A percentile compares a stretch with the other conserved stretches of the same genome.
phyloP scores from a whole-genome alignment of 2,888 invertebrate genomes.

The Craniophora ligustri region DNA sequence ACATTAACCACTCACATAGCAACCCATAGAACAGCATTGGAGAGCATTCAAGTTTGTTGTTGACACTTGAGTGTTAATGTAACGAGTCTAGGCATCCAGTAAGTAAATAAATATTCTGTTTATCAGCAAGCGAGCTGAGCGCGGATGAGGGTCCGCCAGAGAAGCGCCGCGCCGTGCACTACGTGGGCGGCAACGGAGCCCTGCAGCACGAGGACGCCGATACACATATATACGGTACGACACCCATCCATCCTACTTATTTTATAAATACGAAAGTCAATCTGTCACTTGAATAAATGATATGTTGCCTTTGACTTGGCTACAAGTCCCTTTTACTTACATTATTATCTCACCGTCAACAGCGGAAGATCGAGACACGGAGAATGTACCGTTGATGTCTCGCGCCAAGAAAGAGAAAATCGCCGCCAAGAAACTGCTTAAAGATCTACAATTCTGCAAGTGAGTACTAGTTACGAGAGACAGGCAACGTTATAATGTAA shows the following conservation, averaged over 20 bases:
- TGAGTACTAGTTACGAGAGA: too few relatives aligned
- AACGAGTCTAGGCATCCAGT: not conserved
- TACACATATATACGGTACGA: slow-evolving; percentile 61
- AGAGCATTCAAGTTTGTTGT: too few relatives aligned
- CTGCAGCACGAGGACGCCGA: slow-evolving; percentile 78
- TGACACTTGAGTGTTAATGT: too few relatives aligned
- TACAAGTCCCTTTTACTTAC: too few relatives aligned
- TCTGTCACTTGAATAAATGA: too few relatives aligned
- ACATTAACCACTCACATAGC: too few relatives aligned
- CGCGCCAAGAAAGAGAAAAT: slow-evolving; percentile 87
- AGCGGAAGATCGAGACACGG: slow-evolving; percentile 76
- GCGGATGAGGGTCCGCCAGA: slow-evolving; percentile 75
- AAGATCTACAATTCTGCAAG: slow-evolving; percentile 94
- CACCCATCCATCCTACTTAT: too few relatives aligned
- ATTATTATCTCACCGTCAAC: slow-evolving; percentile 9
- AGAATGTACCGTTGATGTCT: slow-evolving; percentile 80
- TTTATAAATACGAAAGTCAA: too few relatives aligned
- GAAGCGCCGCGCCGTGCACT: slow-evolving; percentile 75
- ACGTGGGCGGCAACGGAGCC: slow-evolving; percentile 77
- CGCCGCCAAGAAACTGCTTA: slow-evolving; percentile 91
- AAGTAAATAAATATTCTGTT: not conserved
- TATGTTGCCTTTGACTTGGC: too few relatives aligned
- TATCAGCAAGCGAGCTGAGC: slow-evolving; percentile 52
- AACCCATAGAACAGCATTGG: too few relatives aligned
- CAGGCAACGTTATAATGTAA: too few relatives aligned